Percentiles rank a stretch among this genome's conserved stretches.
Conservation (phyloP, 1,140 invertebrate genomes). For the Ceratosolen solmsi region DNA sequence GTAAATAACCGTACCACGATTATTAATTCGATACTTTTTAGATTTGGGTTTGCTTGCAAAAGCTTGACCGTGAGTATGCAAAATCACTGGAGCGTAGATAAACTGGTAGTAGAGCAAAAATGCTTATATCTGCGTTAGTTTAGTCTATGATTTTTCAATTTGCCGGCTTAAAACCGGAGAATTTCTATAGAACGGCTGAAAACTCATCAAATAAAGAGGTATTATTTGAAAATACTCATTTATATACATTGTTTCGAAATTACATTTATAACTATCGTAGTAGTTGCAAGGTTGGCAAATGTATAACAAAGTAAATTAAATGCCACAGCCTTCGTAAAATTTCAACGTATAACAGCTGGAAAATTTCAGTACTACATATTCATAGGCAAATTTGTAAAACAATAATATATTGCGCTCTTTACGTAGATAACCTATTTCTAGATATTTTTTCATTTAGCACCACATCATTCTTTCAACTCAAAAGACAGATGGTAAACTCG, state of each 20-base stretch:
- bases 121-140: not conserved
- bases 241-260: not conserved
- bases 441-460: conserved; percentile 10
- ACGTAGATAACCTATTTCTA: conserved; percentile 34
- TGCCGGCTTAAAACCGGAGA: not conserved
- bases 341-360: not conserved
- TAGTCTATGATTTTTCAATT: not conserved
- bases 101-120: not conserved
- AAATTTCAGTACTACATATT: conserved; percentile 2
- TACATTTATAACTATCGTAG: not conserved
- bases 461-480: conserved; percentile 7
- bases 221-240: not conserved
- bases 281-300: not conserved
- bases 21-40: not conserved
- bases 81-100: not conserved
- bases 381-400: conserved; percentile 2
- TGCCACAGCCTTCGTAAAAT: not conserved
- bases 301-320: not conserved
- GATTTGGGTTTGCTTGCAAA: not conserved
- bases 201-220: not conserved
- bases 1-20: not conserved
- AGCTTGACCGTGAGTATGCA: not conserved
- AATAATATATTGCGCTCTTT: conserved; percentile 14
- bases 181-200: not conserved
- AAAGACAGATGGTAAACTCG: conserved; percentile 23